A percentile compares a stretch with the other conserved stretches of the same genome.
Conservation (phyloP, 2,113 vertebrate genomes). For the Larimichthys polyactis region DNA sequence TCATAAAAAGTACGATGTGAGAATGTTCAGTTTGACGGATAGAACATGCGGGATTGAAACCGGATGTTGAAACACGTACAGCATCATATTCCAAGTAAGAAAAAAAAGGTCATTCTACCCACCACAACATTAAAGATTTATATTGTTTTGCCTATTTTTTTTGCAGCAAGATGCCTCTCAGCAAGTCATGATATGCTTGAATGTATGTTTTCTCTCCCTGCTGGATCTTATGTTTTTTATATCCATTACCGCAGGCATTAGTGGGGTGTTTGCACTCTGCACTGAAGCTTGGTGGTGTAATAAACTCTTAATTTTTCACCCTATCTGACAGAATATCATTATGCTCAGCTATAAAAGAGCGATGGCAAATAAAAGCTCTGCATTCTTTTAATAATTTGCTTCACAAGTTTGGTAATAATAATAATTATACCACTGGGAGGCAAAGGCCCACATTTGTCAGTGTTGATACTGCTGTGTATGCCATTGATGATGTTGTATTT, state of each 20-base stretch:
- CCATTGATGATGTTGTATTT: conserved; percentile 42
- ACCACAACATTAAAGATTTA: conserved; percentile 63
- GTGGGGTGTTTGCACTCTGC: conserved; percentile 74
- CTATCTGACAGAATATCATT: conserved; percentile 80
- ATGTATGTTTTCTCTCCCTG: conserved; percentile 68
- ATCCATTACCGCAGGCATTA: conserved; percentile 79
- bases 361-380: conserved; percentile 71
- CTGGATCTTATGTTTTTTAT: conserved; percentile 68
- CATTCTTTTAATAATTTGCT: conserved; percentile 69
- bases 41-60: neutral
- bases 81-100: conserved; percentile 17
- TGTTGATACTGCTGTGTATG: conserved; percentile 37
- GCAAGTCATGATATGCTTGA: conserved; percentile 60
- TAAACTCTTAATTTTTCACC: conserved; percentile 78
- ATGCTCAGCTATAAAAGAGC: conserved; percentile 72
- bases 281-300: conserved; percentile 67
- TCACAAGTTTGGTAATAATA: conserved; percentile 71
- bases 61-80: conserved; percentile 9
- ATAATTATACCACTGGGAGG: conserved; percentile 75
- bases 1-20: neutral
- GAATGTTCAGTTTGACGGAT: conserved; percentile 11
- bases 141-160: conserved; percentile 64
- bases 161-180: conserved; percentile 58
- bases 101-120: conserved; percentile 51
- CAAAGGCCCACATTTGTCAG: conserved; percentile 57